Evolutionary conservation across 2,797 vertebrate species (phyloP), one percentile per base, ranked within the genome.

Genomic region (Garrulus glandarius): DNA sequence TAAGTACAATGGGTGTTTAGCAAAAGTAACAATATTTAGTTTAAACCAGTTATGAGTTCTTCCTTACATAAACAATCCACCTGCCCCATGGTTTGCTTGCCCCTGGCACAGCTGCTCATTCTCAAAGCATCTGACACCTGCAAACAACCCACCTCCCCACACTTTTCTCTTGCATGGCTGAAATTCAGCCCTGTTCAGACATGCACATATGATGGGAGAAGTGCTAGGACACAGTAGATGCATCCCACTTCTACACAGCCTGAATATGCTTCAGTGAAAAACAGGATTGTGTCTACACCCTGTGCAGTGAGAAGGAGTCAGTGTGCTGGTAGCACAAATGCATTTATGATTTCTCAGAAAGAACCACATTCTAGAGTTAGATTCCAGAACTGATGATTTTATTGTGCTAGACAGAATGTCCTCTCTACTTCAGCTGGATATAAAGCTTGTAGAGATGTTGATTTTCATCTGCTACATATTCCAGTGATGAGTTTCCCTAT

Each of bases 261-360:
- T n/a, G 15, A 23, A 15, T 39, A 21, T 26, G 15, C 20, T 22
- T 14, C 26, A 46, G 21, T 5, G 19, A 36, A 23, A 78, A 20
- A 24, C 0, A 4, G 61, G n/a, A 23, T 2, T 6, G 6, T 3
- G 5, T 32, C 61, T 11, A 3, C 0, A 26, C 7, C 27, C 61
- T 23, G 9, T 30, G 16, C 55, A 30, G 3, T 1, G 10, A 72
- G 30, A 44, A 37, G 27, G n/a, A n/a, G 10, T 8, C 11, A 5
- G 10, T 1, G 1, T 5, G 3, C 9, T 24, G 23, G 21, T 16
- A 30, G 8, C 26, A 82, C 36, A 85, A 63, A 63, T 22, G 13
- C 12, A 57, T 68, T 71, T 59, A 20, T 13, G 7, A 50, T 21
- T 65, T 52, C 39, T n/a, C 43, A 21, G 34, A 60, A 68, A 87